phyloP scores from a whole-genome alignment of 2,113 vertebrate species.

The Hippoglossus stenolepis region DNA sequence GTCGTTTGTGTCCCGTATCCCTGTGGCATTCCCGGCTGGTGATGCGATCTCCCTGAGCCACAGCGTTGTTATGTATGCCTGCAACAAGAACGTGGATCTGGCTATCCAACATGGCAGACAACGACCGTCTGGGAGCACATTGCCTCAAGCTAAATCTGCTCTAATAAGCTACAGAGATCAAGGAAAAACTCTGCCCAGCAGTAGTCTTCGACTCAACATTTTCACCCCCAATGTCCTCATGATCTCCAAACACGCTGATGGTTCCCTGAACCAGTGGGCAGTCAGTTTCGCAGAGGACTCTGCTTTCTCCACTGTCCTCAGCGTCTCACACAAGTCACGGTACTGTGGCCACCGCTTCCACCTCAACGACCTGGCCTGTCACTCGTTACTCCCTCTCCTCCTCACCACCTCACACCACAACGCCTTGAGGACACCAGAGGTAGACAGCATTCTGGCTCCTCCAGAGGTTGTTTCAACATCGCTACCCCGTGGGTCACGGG shows the following conservation, averaged over 20 bases:
- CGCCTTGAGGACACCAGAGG: conserved; percentile 86
- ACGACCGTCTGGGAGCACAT: conserved; percentile 80
- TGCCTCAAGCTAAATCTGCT: conserved; percentile 89
- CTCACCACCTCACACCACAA: conserved; percentile 99
- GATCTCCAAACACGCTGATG: conserved; percentile 98
- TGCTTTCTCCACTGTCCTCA: conserved; percentile 96
- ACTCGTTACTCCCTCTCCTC: conserved; percentile 94
- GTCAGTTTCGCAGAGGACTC: conserved; percentile 98
- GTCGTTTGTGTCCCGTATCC: conserved; percentile 97
- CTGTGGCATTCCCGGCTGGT: conserved; percentile 95
- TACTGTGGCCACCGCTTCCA: conserved; percentile 99
- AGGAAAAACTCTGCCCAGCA: conserved; percentile 72
- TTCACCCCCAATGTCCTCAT: conserved; percentile 98
- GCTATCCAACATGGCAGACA: conserved; percentile 96
- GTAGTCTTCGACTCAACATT: conserved; percentile 93
- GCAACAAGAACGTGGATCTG: conserved; percentile 96
- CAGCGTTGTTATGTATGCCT: conserved; percentile 98
- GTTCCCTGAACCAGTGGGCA: conserved; percentile 97
- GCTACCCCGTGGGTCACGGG: conserved; percentile 60
- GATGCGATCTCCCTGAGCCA: conserved; percentile 97
- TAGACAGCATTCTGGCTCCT: conserved; percentile 64
- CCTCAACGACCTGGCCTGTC: conserved; percentile 97
- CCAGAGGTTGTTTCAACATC: conserved; percentile 47
- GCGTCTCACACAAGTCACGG: conserved; percentile 96
- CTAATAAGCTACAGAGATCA: conserved; percentile 83